phyloP scores from a whole-genome alignment of 1,140 invertebrate species.

The Trypoxylus dichotomus region DNA sequence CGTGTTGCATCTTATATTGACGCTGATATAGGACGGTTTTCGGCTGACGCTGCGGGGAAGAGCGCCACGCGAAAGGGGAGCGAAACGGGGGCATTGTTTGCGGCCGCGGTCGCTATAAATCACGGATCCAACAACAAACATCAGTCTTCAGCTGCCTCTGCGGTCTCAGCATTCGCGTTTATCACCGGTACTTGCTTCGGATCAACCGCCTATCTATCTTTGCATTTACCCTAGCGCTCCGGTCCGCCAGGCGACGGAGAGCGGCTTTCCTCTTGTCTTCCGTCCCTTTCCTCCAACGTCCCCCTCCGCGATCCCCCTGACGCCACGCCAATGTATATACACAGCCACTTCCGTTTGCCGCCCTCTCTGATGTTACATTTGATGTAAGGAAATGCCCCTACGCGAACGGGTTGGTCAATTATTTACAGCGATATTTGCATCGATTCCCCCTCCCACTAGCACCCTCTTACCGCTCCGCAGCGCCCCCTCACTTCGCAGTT shows the following conservation, averaged over 20 bases:
- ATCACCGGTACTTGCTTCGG: conserved; percentile 49
- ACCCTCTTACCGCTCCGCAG: no score
- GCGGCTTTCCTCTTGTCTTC: no score
- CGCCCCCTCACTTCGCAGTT: no score
- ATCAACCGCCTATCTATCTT: conserved; percentile 49
- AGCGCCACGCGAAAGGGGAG: not conserved
- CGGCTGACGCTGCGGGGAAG: not conserved
- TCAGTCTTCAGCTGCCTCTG: conserved; percentile 45
- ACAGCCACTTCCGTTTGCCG: not conserved
- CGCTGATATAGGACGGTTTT: conserved; percentile 8
- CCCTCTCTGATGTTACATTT: conserved; percentile 3
- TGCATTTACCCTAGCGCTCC: conserved; percentile 32
- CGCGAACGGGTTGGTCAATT: conserved; percentile 5
- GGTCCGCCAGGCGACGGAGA: not conserved
- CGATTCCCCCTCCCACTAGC: not conserved
- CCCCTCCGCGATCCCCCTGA: not conserved
- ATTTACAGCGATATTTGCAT: conserved; percentile 23
- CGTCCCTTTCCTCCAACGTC: not conserved
- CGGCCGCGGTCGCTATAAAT: conserved; percentile 43
- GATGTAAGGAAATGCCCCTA: conserved; percentile 10
- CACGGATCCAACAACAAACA: conserved; percentile 50
- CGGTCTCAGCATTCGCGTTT: conserved; percentile 47
- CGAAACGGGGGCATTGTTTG: conserved; percentile 30
- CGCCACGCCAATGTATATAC: not conserved
- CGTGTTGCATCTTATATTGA: conserved; percentile 27